These are phyloP conservation scores for Mallotus villosus DNA, from an alignment of 2,797 vertebrate species.

Conservation along the genomic window DNA sequence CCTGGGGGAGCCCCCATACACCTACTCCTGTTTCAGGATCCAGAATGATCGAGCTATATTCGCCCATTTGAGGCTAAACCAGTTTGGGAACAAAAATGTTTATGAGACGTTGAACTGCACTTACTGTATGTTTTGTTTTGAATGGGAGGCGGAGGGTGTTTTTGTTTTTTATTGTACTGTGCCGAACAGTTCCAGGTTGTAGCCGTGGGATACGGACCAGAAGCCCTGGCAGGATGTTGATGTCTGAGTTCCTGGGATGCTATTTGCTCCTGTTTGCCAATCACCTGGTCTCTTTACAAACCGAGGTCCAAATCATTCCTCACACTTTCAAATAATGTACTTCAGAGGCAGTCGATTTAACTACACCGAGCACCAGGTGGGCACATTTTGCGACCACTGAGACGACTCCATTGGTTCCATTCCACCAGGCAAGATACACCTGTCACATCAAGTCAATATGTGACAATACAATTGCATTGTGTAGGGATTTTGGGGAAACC, in stretches of 20 bases:
- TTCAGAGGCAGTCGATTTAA: background rate
- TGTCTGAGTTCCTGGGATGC: background rate
- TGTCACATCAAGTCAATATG: no score
- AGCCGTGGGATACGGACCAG: background rate
- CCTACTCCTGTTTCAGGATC: no score
- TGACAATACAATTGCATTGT: background rate
- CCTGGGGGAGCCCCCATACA: slow-evolving; percentile 15
- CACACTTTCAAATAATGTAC: background rate
- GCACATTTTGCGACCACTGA: background rate
- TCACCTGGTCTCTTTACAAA: no score
- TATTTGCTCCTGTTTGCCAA: background rate
- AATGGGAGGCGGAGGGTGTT: background rate
- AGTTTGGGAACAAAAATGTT: slow-evolving; percentile 32
- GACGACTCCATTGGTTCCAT: background rate
- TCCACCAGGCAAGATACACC: background rate
- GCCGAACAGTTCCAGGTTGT: background rate
- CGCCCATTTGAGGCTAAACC: slow-evolving; percentile 20
- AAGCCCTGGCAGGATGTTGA: background rate
- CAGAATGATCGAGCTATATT: slow-evolving; percentile 7
- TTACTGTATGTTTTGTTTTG: background rate
- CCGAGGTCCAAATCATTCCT: background rate
- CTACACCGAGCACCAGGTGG: background rate
- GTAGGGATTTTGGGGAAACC: background rate
- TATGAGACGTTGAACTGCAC: slow-evolving; percentile 4
- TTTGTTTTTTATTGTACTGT: background rate